These are phyloP conservation scores for Tetramorium alpestre DNA, from an alignment of 1,140 invertebrate genomes.

Conservation along the genomic window DNA sequence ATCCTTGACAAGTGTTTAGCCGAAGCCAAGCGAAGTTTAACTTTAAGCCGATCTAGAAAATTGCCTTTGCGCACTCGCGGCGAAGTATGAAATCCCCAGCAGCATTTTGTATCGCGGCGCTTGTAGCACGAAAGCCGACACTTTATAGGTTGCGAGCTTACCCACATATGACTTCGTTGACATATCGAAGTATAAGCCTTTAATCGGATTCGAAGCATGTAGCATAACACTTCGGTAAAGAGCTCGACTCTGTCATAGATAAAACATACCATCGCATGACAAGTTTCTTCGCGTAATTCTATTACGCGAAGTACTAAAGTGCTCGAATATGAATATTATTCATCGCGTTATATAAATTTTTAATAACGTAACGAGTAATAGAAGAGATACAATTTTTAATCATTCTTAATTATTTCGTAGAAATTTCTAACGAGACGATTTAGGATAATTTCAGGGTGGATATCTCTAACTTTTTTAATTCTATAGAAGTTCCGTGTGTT, in stretches of 20 bases:
- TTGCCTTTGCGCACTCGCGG: conserved; percentile 24
- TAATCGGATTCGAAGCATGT: conserved; percentile 54
- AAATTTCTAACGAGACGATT: neutral
- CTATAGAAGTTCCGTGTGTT: neutral
- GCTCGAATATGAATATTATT: neutral
- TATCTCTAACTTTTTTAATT: conserved; percentile 10
- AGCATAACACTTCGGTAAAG: conserved; percentile 43
- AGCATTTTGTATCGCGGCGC: conserved; percentile 2
- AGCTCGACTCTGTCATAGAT: neutral
- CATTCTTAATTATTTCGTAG: too few relatives aligned
- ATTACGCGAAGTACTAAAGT: neutral
- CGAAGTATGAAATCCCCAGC: conserved; percentile 39
- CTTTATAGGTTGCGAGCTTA: conserved; percentile 53
- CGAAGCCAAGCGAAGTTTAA: conserved; percentile 38
- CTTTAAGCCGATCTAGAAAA: conserved; percentile 53
- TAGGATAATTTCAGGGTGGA: neutral
- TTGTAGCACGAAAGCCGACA: conserved; percentile 37
- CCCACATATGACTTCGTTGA: conserved; percentile 51
- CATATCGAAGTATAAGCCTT: conserved; percentile 54
- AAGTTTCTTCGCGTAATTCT: neutral
- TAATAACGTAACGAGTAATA: neutral
- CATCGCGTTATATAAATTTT: neutral
- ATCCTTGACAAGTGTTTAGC: conserved; percentile 46
- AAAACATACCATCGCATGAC: conserved; percentile 11
- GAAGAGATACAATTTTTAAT: neutral